Percentiles rank a stretch among this genome's conserved stretches.
phyloP scores from a whole-genome alignment of 2,113 vertebrate genomes.

The Pampusana beccarii region DNA sequence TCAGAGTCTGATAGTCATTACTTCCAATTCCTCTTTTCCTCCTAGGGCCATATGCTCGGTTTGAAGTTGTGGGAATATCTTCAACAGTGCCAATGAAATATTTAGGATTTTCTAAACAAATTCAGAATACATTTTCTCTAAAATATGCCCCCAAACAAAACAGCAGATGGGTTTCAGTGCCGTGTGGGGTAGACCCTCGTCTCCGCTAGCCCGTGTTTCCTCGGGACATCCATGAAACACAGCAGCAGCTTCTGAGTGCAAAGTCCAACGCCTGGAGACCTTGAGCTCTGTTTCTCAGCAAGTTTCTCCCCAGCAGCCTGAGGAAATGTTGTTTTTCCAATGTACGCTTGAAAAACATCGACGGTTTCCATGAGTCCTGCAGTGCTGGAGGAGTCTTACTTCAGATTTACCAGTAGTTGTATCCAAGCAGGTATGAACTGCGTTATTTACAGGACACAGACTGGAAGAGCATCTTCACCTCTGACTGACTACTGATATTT shows the following conservation, averaged over 20 bases:
- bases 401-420: background rate
- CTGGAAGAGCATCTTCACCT: background rate
- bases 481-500: background rate
- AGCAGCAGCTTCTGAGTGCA: background rate
- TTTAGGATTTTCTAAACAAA: constrained; percentile 43
- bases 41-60: background rate
- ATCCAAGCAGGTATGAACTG: background rate
- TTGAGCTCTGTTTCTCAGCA: background rate
- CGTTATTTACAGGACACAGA: background rate
- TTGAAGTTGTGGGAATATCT: constrained; percentile 32
- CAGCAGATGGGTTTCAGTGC: constrained; percentile 2
- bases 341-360: background rate
- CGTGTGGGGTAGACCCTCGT: rapidly evolving
- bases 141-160: constrained; percentile 14
- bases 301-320: background rate
- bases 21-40: background rate
- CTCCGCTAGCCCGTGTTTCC: background rate
- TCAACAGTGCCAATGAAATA: constrained; percentile 38
- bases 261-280: background rate
- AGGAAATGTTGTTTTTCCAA: background rate
- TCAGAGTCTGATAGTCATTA: background rate
- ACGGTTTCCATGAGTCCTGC: background rate
- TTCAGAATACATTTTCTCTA: constrained; percentile 20
- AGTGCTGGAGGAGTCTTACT: background rate
- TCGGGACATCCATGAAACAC: background rate